A percentile compares a stretch with the other conserved stretches of the same genome.
These are phyloP conservation scores for Gorsachius magnificus DNA, from an alignment of 2,797 vertebrate genomes.

Conservation along the genomic window DNA sequence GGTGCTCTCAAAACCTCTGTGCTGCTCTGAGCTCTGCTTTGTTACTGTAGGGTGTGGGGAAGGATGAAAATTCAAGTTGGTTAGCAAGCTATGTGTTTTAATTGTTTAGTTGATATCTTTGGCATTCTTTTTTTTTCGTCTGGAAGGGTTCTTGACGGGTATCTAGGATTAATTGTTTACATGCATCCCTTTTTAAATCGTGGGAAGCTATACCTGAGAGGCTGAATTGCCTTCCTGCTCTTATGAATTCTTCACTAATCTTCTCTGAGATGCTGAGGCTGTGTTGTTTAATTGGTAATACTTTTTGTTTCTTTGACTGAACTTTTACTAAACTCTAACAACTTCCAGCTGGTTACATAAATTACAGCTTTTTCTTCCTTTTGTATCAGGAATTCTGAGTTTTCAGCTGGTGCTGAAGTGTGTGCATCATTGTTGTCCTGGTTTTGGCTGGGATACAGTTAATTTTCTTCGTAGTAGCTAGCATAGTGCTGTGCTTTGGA, in stretches of 20 bases:
- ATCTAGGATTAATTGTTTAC: background rate
- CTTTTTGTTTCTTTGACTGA: background rate
- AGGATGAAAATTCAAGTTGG: background rate
- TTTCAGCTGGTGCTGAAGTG: background rate
- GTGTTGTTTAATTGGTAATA: background rate
- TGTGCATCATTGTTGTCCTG: background rate
- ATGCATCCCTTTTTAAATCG: background rate
- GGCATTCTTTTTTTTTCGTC: background rate
- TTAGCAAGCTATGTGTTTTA: background rate
- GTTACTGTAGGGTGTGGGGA: background rate
- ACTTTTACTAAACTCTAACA: background rate
- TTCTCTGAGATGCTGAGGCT: background rate
- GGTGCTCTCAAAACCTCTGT: background rate
- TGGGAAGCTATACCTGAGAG: background rate
- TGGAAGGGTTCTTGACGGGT: background rate
- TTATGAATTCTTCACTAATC: background rate
- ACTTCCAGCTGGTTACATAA: background rate
- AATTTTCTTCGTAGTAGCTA: no score
- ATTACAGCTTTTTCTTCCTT: background rate
- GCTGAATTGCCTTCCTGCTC: background rate
- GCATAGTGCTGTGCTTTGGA: no score
- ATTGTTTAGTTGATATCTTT: background rate
- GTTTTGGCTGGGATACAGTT: no score
- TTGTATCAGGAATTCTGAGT: background rate
- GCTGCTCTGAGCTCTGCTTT: background rate